These are phyloP conservation scores for Columba janthina DNA, from an alignment of 2,113 vertebrate genomes.

Conservation along the genomic window DNA sequence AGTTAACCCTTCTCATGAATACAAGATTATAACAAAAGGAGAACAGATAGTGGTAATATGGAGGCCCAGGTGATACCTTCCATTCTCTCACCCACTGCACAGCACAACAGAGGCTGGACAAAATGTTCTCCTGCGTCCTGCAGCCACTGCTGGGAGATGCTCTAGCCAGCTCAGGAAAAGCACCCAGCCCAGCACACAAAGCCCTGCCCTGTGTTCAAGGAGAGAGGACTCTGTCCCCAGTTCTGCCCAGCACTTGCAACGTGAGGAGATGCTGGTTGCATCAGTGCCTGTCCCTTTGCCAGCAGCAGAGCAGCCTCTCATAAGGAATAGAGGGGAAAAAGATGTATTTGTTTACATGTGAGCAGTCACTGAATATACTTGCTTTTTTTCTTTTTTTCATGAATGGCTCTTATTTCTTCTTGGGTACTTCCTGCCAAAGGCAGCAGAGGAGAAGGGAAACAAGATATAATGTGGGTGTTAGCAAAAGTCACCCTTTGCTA, in stretches of 20 bases:
- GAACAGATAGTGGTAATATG: background rate
- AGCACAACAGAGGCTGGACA: background rate
- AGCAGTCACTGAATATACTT: background rate
- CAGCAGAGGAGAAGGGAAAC: background rate
- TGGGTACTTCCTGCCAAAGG: background rate
- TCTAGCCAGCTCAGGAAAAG: background rate
- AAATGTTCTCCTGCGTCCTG: background rate
- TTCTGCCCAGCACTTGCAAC: background rate
- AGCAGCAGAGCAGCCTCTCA: background rate
- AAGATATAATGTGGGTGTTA: background rate
- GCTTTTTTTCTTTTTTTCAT: background rate
- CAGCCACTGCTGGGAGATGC: background rate
- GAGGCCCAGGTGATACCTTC: background rate
- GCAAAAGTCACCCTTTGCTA: background rate
- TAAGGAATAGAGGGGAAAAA: background rate
- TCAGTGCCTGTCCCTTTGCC: background rate
- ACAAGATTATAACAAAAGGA: background rate
- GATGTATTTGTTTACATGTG: background rate
- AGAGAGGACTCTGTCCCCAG: background rate
- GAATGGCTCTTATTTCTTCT: background rate
- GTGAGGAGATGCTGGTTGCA: background rate
- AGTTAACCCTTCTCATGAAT: background rate
- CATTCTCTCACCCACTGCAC: accelerated
- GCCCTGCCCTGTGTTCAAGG: background rate
- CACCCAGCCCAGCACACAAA: accelerated